Base-by-base conservation (phyloP, 2,113 vertebrate species). In the Pungitius pungitius region DNA sequence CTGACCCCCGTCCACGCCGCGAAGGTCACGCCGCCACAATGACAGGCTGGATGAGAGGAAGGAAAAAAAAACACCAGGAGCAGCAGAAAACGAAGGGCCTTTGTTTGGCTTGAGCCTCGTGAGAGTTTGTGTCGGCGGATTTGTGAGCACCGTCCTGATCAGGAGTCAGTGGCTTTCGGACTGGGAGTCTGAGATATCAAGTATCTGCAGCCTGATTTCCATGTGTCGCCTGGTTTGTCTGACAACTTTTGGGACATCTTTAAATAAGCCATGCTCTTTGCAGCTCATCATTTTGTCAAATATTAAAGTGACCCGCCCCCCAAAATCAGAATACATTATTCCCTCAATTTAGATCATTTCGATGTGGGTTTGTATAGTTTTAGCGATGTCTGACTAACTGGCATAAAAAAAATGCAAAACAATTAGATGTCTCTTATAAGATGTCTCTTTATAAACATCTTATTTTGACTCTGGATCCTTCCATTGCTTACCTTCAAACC, bases 31-130 rank as follows among this genome's bases (percentile, higher is more conserved):
- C 17, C 10, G 30, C 26, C 62, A 54, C 60, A 61, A 59, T 18
- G 54, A 75, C 42, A 56, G 61, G 35, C 75, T 63, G 67, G 3
- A 68, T 27, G 9, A 72, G 43, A 76, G 64, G 27, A 67, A 68
- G 71, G 49, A 75, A 69, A 81, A 77, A 75, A 69, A 81, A 77
- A 45, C 30, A 55, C 62, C 37, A 40, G 33, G 63, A 61, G 67
- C 73, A 71, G 73, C 65, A 64, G 59, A 72, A 71, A 68, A 73
- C 4, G 24, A 49, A 33, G 20, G 55, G 12, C 57, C 52, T 73
- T 71, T 81, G 71, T 76, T 73, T 54, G 60, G 4, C 10, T 63
- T 62, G 49, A 42, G 42, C 66, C 52, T 73, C 67, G 1, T 12
- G 65, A 67, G 66, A 13, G 40, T 52, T n/a, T 57, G 22, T 30